Percentiles rank a stretch among this genome's conserved stretches.
These are phyloP conservation scores for Steromphala cineraria DNA, from an alignment of 2,888 invertebrate species.

Conservation along the genomic window DNA sequence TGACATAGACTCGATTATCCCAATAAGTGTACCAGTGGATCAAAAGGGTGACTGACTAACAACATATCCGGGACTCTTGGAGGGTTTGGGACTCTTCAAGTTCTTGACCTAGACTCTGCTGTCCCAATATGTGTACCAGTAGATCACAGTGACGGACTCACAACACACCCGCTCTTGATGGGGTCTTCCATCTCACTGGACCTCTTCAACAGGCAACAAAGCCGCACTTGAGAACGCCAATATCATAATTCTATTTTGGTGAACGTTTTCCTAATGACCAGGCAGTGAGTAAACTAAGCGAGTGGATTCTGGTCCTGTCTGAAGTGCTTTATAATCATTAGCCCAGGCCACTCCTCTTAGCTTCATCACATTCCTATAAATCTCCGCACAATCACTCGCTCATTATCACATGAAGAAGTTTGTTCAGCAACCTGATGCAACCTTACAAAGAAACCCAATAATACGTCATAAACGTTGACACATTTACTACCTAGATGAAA, in stretches of 20 bases:
- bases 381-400: not conserved
- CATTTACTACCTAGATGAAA: no score
- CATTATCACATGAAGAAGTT: not conserved
- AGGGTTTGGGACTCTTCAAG: no score
- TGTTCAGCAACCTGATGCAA: not conserved
- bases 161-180: no score
- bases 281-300: not conserved
- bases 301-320: not conserved
- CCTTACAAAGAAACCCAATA: not conserved
- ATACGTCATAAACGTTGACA: not conserved
- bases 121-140: no score
- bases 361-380: slow-evolving; percentile 10
- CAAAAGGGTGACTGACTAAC: no score
- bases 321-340: not conserved
- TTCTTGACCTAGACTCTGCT: no score
- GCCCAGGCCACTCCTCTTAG: not conserved
- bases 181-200: no score
- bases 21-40: no score
- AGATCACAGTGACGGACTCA: no score
- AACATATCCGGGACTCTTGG: no score
- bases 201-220: no score
- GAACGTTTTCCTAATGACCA: not conserved
- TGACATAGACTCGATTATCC: no score
- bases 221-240: not conserved
- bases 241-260: not conserved